Base-by-base conservation (phyloP, 2,797 vertebrate genomes). In the Sciurus vulgaris region DNA sequence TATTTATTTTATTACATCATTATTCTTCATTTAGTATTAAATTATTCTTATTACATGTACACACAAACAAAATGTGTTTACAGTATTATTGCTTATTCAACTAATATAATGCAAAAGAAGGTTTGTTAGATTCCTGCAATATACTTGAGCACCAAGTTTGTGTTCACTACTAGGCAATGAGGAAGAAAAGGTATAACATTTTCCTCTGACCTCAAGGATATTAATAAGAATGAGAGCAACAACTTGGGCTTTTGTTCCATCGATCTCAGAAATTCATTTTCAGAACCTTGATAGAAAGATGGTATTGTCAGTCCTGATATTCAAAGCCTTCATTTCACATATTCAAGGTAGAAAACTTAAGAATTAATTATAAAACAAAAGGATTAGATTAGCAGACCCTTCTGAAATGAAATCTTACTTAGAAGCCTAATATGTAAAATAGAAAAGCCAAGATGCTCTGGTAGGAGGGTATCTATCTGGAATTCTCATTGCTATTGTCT, bases 311-410 rank as follows among this genome's bases (percentile, higher is more conserved):
- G n/a, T 78, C 13, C 54, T 93, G 44, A 82, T 73, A 73, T 54
- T 83, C 79, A 44, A 41, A 87, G 63, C 61, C 82, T 38, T 95
- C 49, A 84, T 72, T 96, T 77, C 65, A 85, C 67, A 63, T 90
- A 56, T 17, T 89, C 65, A 89, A 73, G 38, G 10, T 93, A 92
- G 73, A 81, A 95, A 76, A 88, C 56, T 15, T 38, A 92, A 79
- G 54, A 56, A 9, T 96, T 38, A 69, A 49, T 13, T 92, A 9
- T 86, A 78, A 95, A 89, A 89, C 44, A 28, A 77, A 94, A 94
- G 41, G 38, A 12, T 56, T 95, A n/a, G 22, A 26, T 72, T 65
- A 96, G 51, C 82, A 93, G 65, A 44, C 51, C n/a, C 49, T 70
- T 84, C 85, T 91, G 56, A 94, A 83, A 38, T 49, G 47, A 78